These are phyloP conservation scores for Caiman crocodilus DNA, from an alignment of 2,797 vertebrate genomes.

Conservation along the genomic window DNA sequence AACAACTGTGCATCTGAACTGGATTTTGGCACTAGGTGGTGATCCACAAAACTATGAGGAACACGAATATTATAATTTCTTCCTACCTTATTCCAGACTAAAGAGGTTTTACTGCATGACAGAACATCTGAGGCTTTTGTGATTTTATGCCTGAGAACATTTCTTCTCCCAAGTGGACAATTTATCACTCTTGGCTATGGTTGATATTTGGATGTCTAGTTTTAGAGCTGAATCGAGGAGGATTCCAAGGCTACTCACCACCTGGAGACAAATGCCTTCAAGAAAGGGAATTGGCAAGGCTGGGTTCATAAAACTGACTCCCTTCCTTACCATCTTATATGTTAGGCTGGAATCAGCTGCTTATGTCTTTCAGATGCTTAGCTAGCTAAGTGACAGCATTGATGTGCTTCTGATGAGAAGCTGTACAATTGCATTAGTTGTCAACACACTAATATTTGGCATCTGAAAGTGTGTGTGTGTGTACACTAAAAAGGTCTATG, in stretches of 20 bases:
- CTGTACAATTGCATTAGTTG: background rate
- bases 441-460: accelerated
- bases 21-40: background rate
- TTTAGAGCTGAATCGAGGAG: background rate
- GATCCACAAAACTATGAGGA: background rate
- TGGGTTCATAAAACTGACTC: background rate
- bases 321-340: background rate
- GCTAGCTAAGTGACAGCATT: background rate
- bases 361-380: background rate
- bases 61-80: background rate
- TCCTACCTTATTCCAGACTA: background rate
- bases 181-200: background rate
- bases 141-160: background rate
- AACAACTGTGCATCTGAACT: background rate
- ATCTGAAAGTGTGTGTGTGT: background rate
- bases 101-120: background rate
- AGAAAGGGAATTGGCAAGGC: background rate
- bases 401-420: background rate
- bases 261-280: background rate
- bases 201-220: background rate
- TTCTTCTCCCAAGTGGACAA: background rate
- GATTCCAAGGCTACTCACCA: background rate
- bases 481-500: accelerated
- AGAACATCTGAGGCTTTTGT: background rate
- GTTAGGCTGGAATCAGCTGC: background rate